A percentile compares a stretch with the other conserved stretches of the same genome.
Conservation (phyloP, 1,140 invertebrate species). For the Aradophagus sp. region DNA sequence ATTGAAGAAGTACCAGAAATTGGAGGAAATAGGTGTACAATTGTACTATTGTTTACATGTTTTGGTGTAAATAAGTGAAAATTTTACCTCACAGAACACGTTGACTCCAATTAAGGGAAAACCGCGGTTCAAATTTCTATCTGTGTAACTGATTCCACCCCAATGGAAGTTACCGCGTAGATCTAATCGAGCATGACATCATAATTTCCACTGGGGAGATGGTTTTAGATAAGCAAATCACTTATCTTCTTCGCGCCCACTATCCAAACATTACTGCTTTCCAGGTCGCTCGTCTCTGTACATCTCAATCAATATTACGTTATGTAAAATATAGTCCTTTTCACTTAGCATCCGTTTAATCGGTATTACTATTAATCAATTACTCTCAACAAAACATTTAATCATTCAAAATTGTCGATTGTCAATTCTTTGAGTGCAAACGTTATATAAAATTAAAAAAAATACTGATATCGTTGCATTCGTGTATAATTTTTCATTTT, state of each 20-base stretch:
- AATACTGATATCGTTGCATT: too few relatives aligned
- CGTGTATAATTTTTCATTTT: too few relatives aligned
- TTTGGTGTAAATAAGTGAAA: neutral
- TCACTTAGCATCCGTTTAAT: neutral
- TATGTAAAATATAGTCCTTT: neutral
- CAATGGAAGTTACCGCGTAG: conserved; percentile 40
- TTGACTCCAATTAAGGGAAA: too few relatives aligned
- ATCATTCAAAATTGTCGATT: too few relatives aligned
- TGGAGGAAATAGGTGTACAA: too few relatives aligned
- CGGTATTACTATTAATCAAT: neutral
- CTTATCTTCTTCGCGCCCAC: conserved; percentile 38
- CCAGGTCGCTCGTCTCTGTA: conserved; percentile 10
- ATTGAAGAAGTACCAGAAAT: too few relatives aligned
- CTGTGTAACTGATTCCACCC: conserved; percentile 51
- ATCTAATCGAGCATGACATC: conserved; percentile 52
- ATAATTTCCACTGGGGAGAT: conserved; percentile 52
- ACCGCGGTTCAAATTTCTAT: conserved; percentile 47
- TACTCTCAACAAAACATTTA: too few relatives aligned
- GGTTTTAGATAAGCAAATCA: conserved; percentile 52
- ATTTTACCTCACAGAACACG: neutral
- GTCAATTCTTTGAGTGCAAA: too few relatives aligned
- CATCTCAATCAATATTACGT: conserved; percentile 10
- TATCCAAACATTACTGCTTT: conserved; percentile 30
- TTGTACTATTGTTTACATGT: too few relatives aligned
- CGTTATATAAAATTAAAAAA: too few relatives aligned